Evolutionary conservation across 2,113 vertebrate genomes (phyloP), one percentile per base, ranked within the genome.

Genomic region (Micronisus gabar): DNA sequence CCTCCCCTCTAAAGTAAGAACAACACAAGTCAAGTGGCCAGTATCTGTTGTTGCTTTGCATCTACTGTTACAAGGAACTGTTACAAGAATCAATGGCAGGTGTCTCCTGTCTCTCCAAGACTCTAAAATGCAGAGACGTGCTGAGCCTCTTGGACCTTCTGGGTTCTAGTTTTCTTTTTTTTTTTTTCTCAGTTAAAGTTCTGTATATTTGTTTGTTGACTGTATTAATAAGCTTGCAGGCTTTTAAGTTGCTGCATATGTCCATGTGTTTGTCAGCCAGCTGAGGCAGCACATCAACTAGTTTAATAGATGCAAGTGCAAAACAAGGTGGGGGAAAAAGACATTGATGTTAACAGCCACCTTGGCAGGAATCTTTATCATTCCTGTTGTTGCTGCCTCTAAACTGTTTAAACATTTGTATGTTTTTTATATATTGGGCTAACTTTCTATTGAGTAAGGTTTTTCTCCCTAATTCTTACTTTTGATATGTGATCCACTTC

Each of bases 11-110:
- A 92, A 96, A 97, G 97, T 98, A 98, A 98, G 97, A 98, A 96
- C 97, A 98, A 94, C 81, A 70, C 43, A 80, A 96, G 95, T 98
- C 97, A 96, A 90, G 98, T 97, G 98, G 98, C 98, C 98, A 98
- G 98, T 98, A 96, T 97, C 97, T 98, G 94, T 97, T 94, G 80
- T 97, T 97, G 98, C 98, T 98, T 98, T 98, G 97, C 97, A 97
- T 96, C 98, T 97, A 78, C 97, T 96, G 87, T 97, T 96, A 92
- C 96, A 95, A 98, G 97, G 90, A 98, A 97, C 98, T 98, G 93
- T 95, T 97, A 68, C 90, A 65, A 96, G 96, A 96, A 96, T 96
- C 34, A 56, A 63, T 81, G 95, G 97, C 97, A 96, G 92, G 96
- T 94, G 47, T 89, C 80, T 81, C 62, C 88, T 94, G 73, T 95